Percentiles rank a stretch among this genome's conserved stretches.
phyloP scores from a whole-genome alignment of 2,797 vertebrate genomes.

The Austrolebias charrua region DNA sequence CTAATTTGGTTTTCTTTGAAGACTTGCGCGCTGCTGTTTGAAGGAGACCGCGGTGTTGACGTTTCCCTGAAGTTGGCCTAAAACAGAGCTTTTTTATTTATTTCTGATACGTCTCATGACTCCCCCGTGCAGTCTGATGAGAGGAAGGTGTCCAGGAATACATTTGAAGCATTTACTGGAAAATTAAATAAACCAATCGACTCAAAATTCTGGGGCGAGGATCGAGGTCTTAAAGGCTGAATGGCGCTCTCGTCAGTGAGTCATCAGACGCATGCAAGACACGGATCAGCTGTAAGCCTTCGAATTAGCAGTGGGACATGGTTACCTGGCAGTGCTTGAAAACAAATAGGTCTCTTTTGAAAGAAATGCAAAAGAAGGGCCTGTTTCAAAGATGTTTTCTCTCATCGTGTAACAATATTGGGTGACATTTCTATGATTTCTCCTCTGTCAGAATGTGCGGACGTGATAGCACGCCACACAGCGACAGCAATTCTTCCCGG shows the following conservation, averaged over 20 bases:
- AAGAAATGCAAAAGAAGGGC: slow-evolving; percentile 44
- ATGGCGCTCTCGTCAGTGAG: slow-evolving; percentile 60
- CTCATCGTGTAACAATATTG: slow-evolving; percentile 20
- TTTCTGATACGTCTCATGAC: slow-evolving; percentile 69
- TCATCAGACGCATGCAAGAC: slow-evolving; percentile 57
- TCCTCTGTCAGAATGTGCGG: slow-evolving; percentile 26
- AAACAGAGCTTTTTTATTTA: slow-evolving; percentile 73
- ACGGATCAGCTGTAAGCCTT: slow-evolving; percentile 65
- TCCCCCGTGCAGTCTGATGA: slow-evolving; percentile 67
- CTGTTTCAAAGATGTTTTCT: slow-evolving; percentile 28
- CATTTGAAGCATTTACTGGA: slow-evolving; percentile 79
- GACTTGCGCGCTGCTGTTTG: slow-evolving; percentile 15
- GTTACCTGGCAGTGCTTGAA: slow-evolving; percentile 60
- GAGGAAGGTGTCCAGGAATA: slow-evolving; percentile 74
- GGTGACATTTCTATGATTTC: slow-evolving; percentile 43
- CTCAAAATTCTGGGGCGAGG: slow-evolving; percentile 69
- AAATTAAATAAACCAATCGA: slow-evolving; percentile 80
- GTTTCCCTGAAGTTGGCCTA: slow-evolving; percentile 57
- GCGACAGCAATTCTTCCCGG: slow-evolving; percentile 32
- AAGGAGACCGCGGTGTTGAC: slow-evolving; percentile 24
- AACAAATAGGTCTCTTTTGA: slow-evolving; percentile 39
- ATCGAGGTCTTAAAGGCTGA: slow-evolving; percentile 60
- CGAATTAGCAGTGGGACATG: slow-evolving; percentile 69
- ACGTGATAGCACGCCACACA: slow-evolving; percentile 12
- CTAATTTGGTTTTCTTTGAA: slow-evolving; percentile 50